These are phyloP conservation scores for Bombus terrestris DNA, from an alignment of 1,140 invertebrate genomes.

Conservation along the genomic window DNA sequence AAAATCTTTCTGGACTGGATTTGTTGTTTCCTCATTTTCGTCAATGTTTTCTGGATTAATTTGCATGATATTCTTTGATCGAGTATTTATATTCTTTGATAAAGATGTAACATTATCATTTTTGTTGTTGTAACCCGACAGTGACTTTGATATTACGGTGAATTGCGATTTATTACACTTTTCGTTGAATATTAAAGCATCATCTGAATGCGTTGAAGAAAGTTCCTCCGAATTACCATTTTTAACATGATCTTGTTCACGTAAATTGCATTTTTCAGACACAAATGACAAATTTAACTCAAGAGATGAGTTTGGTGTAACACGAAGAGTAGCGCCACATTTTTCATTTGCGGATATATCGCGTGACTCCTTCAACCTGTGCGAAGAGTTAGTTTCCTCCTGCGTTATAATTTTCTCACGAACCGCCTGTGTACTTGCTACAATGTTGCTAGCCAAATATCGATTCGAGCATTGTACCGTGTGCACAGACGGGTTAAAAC, in stretches of 20 bases:
- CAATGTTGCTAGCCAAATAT: conserved; percentile 45
- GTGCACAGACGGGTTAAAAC: neutral
- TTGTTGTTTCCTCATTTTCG: neutral
- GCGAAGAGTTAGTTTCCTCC: neutral
- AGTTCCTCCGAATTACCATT: neutral
- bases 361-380: neutral
- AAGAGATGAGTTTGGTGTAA: neutral
- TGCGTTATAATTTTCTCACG: neutral
- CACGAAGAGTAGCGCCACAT: fast-evolving
- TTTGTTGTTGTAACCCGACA: neutral
- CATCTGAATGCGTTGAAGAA: neutral
- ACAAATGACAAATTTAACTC: neutral
- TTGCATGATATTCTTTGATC: neutral
- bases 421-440: neutral
- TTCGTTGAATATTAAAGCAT: neutral
- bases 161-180: too few relatives aligned
- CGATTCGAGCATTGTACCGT: conserved; percentile 39
- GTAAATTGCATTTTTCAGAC: neutral
- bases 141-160: neutral
- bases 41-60: neutral
- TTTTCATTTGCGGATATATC: neutral
- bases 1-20: neutral
- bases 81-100: too few relatives aligned
- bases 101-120: neutral
- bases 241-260: neutral